Conservation (phyloP, 2,888 invertebrate genomes). For the Drosophila seclusa region DNA sequence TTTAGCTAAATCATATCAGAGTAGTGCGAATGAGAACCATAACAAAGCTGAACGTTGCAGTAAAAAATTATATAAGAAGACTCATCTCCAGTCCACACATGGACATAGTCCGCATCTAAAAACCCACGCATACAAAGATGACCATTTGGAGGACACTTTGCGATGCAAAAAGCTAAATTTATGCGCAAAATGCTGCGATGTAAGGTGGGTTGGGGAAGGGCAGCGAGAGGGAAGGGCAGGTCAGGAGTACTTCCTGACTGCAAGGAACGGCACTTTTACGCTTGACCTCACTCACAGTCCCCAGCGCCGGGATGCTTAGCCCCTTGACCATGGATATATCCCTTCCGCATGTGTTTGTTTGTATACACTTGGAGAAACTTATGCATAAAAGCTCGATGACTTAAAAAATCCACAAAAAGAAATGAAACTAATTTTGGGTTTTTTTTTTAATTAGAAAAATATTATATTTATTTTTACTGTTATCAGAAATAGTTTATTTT, state of each 20-base stretch:
- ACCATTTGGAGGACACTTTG: conserved; percentile 57
- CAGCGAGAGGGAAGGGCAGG: conserved; percentile 18
- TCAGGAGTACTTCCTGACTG: conserved; percentile 63
- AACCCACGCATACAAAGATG: conserved; percentile 21
- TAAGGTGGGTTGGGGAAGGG: background rate
- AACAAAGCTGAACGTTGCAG: conserved; percentile 1
- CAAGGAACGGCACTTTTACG: conserved; percentile 73
- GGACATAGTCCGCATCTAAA: conserved; percentile 1
- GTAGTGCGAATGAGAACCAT: background rate
- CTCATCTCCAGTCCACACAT: conserved; percentile 13
- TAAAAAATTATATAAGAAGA: conserved; percentile 43
- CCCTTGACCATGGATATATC: conserved; percentile 65
- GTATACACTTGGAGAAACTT: conserved; percentile 1
- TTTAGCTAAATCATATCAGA: conserved; percentile 9
- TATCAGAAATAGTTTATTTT: background rate
- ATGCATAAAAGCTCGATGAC: background rate
- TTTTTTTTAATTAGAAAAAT: background rate
- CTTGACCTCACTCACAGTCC: conserved; percentile 73
- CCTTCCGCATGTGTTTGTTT: conserved; percentile 16
- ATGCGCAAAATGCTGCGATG: conserved; percentile 47
- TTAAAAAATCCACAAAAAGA: background rate
- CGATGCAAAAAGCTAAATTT: conserved; percentile 70
- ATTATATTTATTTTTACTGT: background rate
- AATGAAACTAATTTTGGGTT: background rate
- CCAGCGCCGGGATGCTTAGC: conserved; percentile 66